Evolutionary conservation across 2,113 vertebrate species (phyloP).

Genomic region (Sardina pilchardus): DNA sequence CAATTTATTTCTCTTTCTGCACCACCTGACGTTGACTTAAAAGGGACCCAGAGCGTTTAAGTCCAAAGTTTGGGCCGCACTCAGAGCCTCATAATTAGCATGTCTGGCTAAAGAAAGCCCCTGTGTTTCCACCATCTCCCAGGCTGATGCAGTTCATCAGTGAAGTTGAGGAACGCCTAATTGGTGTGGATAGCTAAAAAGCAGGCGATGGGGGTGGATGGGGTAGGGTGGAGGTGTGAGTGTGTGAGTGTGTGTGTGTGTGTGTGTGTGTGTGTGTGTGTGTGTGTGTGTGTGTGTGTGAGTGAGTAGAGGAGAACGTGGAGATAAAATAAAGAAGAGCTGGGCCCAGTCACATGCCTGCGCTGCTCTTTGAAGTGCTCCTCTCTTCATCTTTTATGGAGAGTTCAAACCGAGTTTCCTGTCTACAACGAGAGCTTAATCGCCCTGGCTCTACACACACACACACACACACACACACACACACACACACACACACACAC

Average conservation of each 20-base stretch:
- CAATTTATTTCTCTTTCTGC: not conserved
- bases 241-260: not conserved
- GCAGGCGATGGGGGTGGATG: slow-evolving; percentile 45
- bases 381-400: slow-evolving; percentile 45
- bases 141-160: slow-evolving; percentile 17
- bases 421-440: slow-evolving; percentile 50
- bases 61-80: not conserved
- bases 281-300: not conserved
- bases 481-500: too few relatives aligned
- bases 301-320: not conserved
- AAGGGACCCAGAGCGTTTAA: not conserved
- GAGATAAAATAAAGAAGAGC: not conserved
- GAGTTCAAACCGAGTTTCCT: slow-evolving; percentile 44
- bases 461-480: too few relatives aligned
- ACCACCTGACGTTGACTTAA: not conserved
- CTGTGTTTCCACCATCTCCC: not conserved
- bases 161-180: slow-evolving; percentile 57
- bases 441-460: not conserved
- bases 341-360: slow-evolving; percentile 41
- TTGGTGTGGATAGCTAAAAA: slow-evolving; percentile 54
- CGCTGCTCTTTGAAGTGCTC: slow-evolving; percentile 55
- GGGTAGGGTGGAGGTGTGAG: slow-evolving; percentile 21
- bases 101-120: slow-evolving; percentile 19
- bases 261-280: too few relatives aligned
- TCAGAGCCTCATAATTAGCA: slow-evolving; percentile 26